These are phyloP conservation scores for Paguma larvata DNA, from an alignment of 2,797 vertebrate genomes.

Conservation along the genomic window DNA sequence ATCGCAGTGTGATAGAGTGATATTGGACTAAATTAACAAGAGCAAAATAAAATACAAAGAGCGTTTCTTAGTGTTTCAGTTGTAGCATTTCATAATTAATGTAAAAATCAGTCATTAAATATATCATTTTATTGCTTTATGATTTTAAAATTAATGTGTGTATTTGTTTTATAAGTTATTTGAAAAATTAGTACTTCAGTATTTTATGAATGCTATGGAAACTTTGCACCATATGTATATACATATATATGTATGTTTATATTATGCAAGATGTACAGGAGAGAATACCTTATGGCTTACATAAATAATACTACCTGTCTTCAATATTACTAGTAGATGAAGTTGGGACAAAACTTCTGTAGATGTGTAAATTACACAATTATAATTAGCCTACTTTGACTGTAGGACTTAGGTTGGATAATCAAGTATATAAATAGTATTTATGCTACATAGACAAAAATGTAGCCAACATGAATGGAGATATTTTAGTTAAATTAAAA, in stretches of 20 bases:
- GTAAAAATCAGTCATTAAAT: not conserved
- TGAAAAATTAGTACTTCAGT: not conserved
- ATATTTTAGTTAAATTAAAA: slow-evolving; percentile 50
- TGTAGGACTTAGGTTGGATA: not conserved
- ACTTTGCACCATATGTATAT: not conserved
- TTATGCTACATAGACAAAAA: not conserved
- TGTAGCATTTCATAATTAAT: not conserved
- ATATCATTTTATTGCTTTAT: not conserved
- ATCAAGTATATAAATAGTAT: not conserved
- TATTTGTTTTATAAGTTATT: not conserved
- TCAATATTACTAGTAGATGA: not conserved
- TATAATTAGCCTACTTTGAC: not conserved
- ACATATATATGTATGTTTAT: not conserved
- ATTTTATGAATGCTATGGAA: not conserved
- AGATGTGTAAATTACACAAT: not conserved
- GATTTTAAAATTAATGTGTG: not conserved
- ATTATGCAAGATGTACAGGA: not conserved
- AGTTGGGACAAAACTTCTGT: not conserved
- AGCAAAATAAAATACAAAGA: not conserved
- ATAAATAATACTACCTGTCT: not conserved
- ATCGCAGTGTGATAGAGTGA: not conserved
- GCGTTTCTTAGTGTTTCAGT: not conserved
- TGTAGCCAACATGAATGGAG: not conserved
- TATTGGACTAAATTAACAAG: not conserved
- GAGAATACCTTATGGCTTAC: not conserved